Percentiles rank a stretch among this genome's conserved stretches.
Evolutionary conservation across 2,113 vertebrate species (phyloP).

Genomic region (Thryonomys swinderianus): DNA sequence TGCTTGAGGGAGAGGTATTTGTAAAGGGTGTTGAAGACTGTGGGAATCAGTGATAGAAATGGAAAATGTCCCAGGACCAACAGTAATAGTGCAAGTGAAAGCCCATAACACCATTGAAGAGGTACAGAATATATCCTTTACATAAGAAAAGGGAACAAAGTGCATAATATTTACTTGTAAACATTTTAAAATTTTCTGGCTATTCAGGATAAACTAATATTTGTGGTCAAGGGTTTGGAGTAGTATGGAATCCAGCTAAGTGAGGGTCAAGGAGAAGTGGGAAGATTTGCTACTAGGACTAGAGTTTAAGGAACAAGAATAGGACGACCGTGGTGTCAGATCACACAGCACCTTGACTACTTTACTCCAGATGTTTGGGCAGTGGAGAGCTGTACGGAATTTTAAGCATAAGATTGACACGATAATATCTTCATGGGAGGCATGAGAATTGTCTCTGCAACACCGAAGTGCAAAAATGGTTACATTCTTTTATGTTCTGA

Average conservation of each 20-base stretch:
- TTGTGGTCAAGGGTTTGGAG: not conserved
- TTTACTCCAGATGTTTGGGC: not conserved
- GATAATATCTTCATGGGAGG: not conserved
- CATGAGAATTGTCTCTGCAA: not conserved
- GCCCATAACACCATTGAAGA: not conserved
- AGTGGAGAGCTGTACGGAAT: not conserved
- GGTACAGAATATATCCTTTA: not conserved
- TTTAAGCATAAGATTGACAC: not conserved
- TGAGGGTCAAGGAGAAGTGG: no score
- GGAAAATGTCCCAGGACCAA: not conserved
- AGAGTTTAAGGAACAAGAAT: not conserved
- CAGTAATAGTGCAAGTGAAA: not conserved
- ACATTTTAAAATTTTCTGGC: slow-evolving; percentile 15
- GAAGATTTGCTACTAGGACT: not conserved
- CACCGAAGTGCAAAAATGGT: not conserved
- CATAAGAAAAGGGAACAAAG: not conserved
- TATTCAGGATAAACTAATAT: not conserved
- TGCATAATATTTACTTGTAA: not conserved
- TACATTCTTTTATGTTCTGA: not conserved
- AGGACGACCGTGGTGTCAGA: not conserved
- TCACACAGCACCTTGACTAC: not conserved
- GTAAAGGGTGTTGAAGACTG: not conserved
- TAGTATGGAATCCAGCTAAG: not conserved
- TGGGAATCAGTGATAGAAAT: not conserved
- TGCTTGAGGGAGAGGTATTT: not conserved